Percentiles rank a stretch among this genome's conserved stretches.
These are phyloP conservation scores for Lamellibrachia luymesi DNA, from an alignment of 1,140 invertebrate genomes.

Conservation along the genomic window DNA sequence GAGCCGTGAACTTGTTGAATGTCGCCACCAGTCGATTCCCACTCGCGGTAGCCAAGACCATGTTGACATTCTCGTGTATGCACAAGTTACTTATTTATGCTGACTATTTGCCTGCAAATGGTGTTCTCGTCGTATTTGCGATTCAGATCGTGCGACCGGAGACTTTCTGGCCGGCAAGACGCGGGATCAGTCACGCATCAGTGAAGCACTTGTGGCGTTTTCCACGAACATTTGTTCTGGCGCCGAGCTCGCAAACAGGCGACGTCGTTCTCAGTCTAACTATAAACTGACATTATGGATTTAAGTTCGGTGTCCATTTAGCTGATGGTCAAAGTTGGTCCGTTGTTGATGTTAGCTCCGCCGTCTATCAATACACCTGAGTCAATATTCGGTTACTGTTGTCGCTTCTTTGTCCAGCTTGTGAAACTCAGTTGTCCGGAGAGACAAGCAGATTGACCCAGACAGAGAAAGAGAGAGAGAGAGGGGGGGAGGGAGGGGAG, in stretches of 20 bases:
- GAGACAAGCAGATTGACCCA: background rate
- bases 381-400: background rate
- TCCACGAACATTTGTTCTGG: background rate
- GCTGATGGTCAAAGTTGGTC: background rate
- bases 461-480: background rate
- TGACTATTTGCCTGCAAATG: constrained; percentile 4
- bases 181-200: background rate
- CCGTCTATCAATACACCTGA: background rate
- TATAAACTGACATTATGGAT: background rate
- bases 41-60: background rate
- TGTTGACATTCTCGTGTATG: background rate
- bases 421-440: background rate
- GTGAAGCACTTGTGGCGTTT: background rate
- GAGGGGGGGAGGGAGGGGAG: too few relatives aligned
- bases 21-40: background rate
- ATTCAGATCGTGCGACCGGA: background rate
- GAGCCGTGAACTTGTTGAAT: background rate
- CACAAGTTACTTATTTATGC: constrained; percentile 5
- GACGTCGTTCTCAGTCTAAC: background rate
- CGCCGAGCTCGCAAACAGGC: background rate
- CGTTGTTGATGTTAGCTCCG: background rate
- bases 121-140: background rate
- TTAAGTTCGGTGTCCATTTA: background rate
- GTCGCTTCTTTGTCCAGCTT: background rate
- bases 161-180: background rate